Base-by-base conservation (phyloP, 2,113 vertebrate genomes). In the Thunnus thynnus region DNA sequence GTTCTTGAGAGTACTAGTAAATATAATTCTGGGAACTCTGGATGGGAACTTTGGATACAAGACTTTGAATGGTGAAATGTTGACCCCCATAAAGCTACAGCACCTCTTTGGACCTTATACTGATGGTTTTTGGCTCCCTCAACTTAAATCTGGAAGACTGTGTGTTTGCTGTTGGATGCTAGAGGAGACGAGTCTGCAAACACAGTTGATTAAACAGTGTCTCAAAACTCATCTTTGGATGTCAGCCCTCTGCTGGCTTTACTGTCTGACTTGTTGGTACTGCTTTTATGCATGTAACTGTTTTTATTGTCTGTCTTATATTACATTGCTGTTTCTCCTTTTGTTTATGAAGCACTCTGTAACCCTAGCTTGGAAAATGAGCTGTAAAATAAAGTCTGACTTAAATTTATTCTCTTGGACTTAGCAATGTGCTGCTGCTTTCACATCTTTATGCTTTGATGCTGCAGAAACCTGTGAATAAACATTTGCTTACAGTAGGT, bases 401-500 rank as follows among this genome's bases (percentile, higher is more conserved):
- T 61, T 17, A 4, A 51, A 77, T 74, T 63, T 85, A 72, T 87
- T 72, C 61, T 75, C 36, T n/a, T 17, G 20, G 65, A 77, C 16
- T 61, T 18, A 16, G 48, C 41, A 16, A 13, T 56, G 36, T 72
- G 71, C 67, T 65, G 22, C 30, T 13, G 54, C 80, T 64, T 69
- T 81, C 11, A 78, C 41, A 68, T 82, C 50, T 68, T 51, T 30
- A 14, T 44, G 58, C 71, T 89, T 72, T 66, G 79, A 86, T 81
- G 63, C 30, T 54, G 73, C 65, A 81, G 61, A 86, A 52, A 60
- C 41, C 51, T 75, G 27, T 84, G 67, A 76, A 86, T 68, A 85
- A 69, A 66, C 60, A 67, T 73, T 78, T 78, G 68, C 86, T 87
- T 82, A 78, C 74, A 75, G 63, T 41, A 20, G 73, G 58, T 77